A percentile compares a stretch with the other conserved stretches of the same genome.
Conservation (phyloP, 2,113 vertebrate genomes). For the Isurus oxyrinchus region DNA sequence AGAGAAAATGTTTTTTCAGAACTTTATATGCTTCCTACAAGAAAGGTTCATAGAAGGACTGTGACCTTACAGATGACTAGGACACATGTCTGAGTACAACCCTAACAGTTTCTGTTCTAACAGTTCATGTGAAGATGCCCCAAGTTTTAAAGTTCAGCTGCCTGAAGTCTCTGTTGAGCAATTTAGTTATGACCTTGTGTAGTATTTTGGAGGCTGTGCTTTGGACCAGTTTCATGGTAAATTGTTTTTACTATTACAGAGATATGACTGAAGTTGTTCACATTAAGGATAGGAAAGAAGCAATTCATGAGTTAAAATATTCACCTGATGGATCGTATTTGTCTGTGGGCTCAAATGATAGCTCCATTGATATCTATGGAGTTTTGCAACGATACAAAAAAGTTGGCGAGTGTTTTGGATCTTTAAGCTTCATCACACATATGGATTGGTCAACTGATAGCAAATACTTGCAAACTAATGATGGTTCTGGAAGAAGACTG, state of each 20-base stretch:
- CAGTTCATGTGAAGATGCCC: too few relatives aligned
- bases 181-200: not conserved
- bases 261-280: constrained; percentile 99
- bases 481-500: constrained; percentile 79
- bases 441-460: constrained; percentile 97
- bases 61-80: too few relatives aligned
- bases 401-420: constrained; percentile 85
- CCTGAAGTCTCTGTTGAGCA: not conserved
- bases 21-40: too few relatives aligned
- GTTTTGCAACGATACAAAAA: constrained; percentile 92
- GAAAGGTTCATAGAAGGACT: too few relatives aligned
- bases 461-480: constrained; percentile 90
- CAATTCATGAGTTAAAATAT: constrained; percentile 95
- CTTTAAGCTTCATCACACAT: constrained; percentile 89
- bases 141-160: too few relatives aligned
- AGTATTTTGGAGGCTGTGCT: not conserved
- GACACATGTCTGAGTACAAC: too few relatives aligned
- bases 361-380: constrained; percentile 86
- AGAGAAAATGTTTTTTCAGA: too few relatives aligned
- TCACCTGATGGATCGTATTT: constrained; percentile 88
- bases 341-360: constrained; percentile 92
- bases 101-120: too few relatives aligned
- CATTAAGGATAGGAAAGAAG: constrained; percentile 96
- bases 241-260: constrained; percentile 59
- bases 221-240: constrained; percentile 21